A percentile compares a stretch with the other conserved stretches of the same genome.
Evolutionary conservation across 1,140 invertebrate species (phyloP).

Genomic region (Antheraea mylitta): DNA sequence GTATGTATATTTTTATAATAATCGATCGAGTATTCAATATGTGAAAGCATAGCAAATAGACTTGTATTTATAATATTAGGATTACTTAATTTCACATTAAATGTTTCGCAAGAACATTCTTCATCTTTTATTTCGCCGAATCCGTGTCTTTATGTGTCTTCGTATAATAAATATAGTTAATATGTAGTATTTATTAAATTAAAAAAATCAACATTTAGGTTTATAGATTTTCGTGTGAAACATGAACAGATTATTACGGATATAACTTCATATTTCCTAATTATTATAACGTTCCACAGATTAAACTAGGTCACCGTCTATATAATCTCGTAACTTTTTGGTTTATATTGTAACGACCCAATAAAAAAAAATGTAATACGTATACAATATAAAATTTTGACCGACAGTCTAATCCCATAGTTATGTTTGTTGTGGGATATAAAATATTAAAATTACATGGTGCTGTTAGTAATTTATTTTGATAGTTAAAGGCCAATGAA

Average conservation of each 20-base stretch:
- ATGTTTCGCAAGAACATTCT: no score
- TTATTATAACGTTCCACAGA: constrained; percentile 31
- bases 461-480: not conserved
- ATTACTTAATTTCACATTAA: no score
- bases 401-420: not conserved
- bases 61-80: no score
- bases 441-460: not conserved
- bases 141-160: no score
- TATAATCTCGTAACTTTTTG: not conserved
- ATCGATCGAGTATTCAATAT: no score
- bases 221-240: constrained; percentile 45
- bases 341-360: not conserved
- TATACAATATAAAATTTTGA: not conserved
- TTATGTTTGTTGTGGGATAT: not conserved
- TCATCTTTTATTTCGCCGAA: not conserved
- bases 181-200: no score
- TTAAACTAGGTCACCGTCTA: constrained; percentile 1
- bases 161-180: no score
- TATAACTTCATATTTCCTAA: constrained; percentile 25
- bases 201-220: constrained; percentile 33
- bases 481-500: not conserved
- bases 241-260: constrained; percentile 17
- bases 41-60: no score
- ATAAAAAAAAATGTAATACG: not conserved
- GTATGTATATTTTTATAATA: no score